A percentile compares a stretch with the other conserved stretches of the same genome.
These are phyloP conservation scores for Pandion haliaetus DNA, from an alignment of 2,113 vertebrate genomes.

Conservation along the genomic window DNA sequence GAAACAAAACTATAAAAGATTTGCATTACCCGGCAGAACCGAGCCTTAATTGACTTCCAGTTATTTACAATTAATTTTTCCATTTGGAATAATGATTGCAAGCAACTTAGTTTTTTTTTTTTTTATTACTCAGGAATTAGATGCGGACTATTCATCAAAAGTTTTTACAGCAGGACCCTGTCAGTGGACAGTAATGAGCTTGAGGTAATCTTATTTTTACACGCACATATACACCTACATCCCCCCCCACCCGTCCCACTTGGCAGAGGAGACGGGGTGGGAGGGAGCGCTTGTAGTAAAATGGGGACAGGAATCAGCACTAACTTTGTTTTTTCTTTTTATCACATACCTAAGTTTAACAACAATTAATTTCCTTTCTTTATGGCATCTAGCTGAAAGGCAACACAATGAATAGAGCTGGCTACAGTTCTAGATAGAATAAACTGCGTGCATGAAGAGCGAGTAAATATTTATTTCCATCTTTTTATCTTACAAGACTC, in stretches of 20 bases:
- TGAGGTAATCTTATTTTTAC: neutral
- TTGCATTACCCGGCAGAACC: constrained; percentile 74
- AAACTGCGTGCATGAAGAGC: neutral
- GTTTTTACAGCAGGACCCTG: constrained; percentile 42
- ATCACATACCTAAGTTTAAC: neutral
- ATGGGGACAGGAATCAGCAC: neutral
- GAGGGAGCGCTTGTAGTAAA: neutral
- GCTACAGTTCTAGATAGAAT: neutral
- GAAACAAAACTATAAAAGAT: constrained; percentile 82
- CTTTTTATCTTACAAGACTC: neutral
- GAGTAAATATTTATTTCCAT: constrained; percentile 11
- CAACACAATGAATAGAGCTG: neutral
- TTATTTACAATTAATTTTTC: constrained; percentile 83
- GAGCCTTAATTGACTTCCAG: constrained; percentile 78
- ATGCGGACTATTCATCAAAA: constrained; percentile 71
- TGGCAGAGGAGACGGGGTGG: neutral
- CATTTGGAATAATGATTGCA: constrained; percentile 78
- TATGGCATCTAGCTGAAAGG: neutral
- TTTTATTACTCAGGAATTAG: constrained; percentile 56
- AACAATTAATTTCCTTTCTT: neutral
- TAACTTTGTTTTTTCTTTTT: neutral
- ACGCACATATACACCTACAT: accelerated
- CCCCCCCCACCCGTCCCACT: too few species aligned
- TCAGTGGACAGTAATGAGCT: constrained; percentile 46
- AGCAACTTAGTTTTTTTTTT: constrained; percentile 43